Conservation (phyloP, 2,888 invertebrate genomes). For the Schrankia costaestrigalis region DNA sequence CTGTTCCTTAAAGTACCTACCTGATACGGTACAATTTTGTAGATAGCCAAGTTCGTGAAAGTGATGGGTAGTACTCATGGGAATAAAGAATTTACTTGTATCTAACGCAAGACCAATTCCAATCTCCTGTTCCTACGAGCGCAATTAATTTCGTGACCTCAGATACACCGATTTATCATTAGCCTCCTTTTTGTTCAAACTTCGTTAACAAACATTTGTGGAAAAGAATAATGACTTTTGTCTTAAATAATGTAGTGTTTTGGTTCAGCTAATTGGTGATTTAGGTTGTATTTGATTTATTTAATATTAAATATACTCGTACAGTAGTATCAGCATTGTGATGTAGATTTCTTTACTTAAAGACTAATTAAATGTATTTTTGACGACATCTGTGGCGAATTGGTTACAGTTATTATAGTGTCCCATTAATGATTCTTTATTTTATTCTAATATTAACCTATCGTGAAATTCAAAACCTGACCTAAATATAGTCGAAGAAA, state of each 20-base stretch:
- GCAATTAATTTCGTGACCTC: conserved; percentile 41
- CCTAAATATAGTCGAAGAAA: no score
- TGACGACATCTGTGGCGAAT: no score
- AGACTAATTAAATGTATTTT: no score
- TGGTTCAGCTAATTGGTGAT: neutral
- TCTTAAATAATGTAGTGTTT: neutral
- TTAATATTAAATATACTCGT: no score
- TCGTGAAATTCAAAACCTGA: no score
- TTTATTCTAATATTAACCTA: no score
- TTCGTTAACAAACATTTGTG: conserved; percentile 12
- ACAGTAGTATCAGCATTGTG: no score
- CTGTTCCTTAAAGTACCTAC: no score
- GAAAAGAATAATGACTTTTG: conserved; percentile 1
- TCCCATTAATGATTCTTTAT: no score
- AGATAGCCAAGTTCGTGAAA: conserved; percentile 17
- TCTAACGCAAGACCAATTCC: conserved; percentile 27
- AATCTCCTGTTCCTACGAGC: conserved; percentile 32
- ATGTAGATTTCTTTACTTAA: no score
- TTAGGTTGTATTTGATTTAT: no score
- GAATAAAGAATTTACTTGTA: conserved; percentile 31
- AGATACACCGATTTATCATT: conserved; percentile 42
- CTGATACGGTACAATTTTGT: conserved; percentile 11
- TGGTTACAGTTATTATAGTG: no score
- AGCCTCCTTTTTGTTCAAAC: conserved; percentile 26
- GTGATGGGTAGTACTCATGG: conserved; percentile 26